These are phyloP conservation scores for Eupithecia vulgata DNA, from an alignment of 2,888 invertebrate genomes.

Conservation along the genomic window DNA sequence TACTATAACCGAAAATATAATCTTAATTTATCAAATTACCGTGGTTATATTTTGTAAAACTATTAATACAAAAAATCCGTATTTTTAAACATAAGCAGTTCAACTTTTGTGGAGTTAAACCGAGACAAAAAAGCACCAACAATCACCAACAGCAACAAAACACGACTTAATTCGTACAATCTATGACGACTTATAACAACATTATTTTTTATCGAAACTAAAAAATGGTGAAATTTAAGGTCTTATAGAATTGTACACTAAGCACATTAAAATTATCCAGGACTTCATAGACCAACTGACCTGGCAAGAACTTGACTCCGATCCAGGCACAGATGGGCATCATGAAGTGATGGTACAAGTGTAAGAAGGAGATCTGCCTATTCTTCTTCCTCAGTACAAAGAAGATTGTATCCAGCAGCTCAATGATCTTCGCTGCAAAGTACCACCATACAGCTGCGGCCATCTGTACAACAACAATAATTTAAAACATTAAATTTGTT, in stretches of 20 bases:
- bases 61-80: too few relatives aligned
- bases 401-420: constrained; percentile 92
- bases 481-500: not conserved
- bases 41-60: too few relatives aligned
- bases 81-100: not conserved
- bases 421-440: constrained; percentile 90
- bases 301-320: constrained; percentile 89
- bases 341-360: constrained; percentile 94
- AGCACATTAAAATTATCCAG: not conserved
- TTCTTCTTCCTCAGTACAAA: constrained; percentile 96
- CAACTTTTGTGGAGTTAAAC: not conserved
- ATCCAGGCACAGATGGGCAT: constrained; percentile 92
- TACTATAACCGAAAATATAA: too few relatives aligned
- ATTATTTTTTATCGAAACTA: too few relatives aligned
- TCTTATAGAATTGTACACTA: not conserved
- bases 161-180: too few relatives aligned
- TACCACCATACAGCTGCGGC: constrained; percentile 90
- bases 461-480: constrained; percentile 66
- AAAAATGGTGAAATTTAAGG: too few relatives aligned
- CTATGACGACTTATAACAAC: too few relatives aligned
- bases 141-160: too few relatives aligned
- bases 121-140: too few relatives aligned
- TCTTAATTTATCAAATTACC: too few relatives aligned
- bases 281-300: not conserved
- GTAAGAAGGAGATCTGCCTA: constrained; percentile 93